phyloP scores from a whole-genome alignment of 2,113 vertebrate species.

The Salvelinus namaycush region DNA sequence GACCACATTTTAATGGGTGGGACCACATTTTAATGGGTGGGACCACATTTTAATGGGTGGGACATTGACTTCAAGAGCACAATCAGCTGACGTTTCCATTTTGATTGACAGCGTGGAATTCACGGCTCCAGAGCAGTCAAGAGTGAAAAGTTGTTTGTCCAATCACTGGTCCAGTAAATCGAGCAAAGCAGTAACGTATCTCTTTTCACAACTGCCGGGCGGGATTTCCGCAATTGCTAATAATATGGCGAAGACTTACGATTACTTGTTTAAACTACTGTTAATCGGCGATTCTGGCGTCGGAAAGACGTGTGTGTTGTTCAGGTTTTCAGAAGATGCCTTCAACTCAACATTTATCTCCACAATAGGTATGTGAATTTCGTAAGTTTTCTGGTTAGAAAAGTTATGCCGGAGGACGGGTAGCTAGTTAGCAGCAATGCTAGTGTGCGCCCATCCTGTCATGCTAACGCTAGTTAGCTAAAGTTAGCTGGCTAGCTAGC shows the following conservation, averaged over 20 bases:
- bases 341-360: slow-evolving; percentile 99
- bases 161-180: slow-evolving; percentile 18
- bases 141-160: slow-evolving; percentile 51
- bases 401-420: slow-evolving; percentile 18
- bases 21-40: too few relatives aligned
- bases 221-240: slow-evolving; percentile 78
- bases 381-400: background rate
- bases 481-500: slow-evolving; percentile 44
- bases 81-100: background rate
- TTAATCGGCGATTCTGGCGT: slow-evolving; percentile 97
- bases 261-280: slow-evolving; percentile 97
- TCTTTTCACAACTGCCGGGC: slow-evolving; percentile 48
- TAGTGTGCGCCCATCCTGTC: slow-evolving; percentile 50
- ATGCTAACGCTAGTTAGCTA: slow-evolving; percentile 1
- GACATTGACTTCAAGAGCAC: background rate
- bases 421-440: background rate
- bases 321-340: slow-evolving; percentile 96
- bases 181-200: background rate
- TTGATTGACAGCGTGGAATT: slow-evolving; percentile 13
- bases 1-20: background rate
- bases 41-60: background rate
- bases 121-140: slow-evolving; percentile 55
- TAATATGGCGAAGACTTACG: slow-evolving; percentile 95
- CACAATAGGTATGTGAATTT: slow-evolving; percentile 85
- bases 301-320: slow-evolving; percentile 95